These are phyloP conservation scores for Gymnothorax reevesii DNA, from an alignment of 2,797 vertebrate species.

Conservation along the genomic window DNA sequence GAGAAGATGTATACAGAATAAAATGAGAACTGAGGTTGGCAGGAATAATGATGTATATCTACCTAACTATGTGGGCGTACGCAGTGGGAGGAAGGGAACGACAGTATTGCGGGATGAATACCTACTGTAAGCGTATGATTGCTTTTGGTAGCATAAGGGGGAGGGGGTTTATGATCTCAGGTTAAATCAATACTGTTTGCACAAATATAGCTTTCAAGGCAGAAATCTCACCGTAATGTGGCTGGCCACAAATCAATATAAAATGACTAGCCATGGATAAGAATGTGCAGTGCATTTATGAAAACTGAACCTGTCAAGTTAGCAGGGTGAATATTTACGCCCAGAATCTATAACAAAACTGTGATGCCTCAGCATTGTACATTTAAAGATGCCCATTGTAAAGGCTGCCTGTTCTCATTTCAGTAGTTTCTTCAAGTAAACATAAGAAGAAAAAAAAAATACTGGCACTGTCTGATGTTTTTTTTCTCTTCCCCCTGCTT, in stretches of 20 bases:
- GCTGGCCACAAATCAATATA: constrained; percentile 58
- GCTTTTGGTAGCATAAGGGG: not conserved
- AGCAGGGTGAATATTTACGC: not conserved
- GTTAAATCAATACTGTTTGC: constrained; percentile 60
- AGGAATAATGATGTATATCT: constrained; percentile 16
- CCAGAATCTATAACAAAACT: not conserved
- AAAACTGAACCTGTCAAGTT: constrained; percentile 38
- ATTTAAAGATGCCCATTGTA: not conserved
- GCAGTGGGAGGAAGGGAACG: constrained; percentile 7
- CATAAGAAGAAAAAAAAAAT: not conserved
- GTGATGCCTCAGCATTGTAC: not conserved
- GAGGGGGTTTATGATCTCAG: constrained; percentile 50
- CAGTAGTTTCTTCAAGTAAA: not conserved
- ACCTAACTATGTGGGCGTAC: constrained; percentile 10
- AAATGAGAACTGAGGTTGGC: not conserved
- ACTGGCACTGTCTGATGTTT: constrained; percentile 14
- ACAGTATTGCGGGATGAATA: not conserved
- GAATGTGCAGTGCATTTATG: constrained; percentile 52
- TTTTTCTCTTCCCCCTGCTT: not conserved
- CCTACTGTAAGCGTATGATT: not conserved
- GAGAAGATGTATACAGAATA: constrained; percentile 14
- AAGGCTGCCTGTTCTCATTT: not conserved
- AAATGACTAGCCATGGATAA: constrained; percentile 56
- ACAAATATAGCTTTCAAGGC: constrained; percentile 63
- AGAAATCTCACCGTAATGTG: constrained; percentile 64